Base-by-base conservation (phyloP, 1,140 invertebrate genomes). In the Heliconius melpomene region DNA sequence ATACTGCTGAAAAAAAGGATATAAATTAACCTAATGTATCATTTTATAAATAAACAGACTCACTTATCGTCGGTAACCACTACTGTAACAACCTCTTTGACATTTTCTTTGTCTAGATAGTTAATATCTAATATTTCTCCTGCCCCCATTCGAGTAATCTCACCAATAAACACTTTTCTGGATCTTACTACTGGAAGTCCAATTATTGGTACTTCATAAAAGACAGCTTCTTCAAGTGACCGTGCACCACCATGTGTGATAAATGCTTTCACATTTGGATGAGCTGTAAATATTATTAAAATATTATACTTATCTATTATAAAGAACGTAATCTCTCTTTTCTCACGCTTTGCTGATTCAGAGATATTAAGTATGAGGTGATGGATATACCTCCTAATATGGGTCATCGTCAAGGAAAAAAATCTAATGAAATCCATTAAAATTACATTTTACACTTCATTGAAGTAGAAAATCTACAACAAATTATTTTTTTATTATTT, bases 171-270 rank as follows among this genome's bases (percentile, higher is more conserved):
- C 23, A 90, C 82, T 81, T 88, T 91, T 81, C 87, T 88, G 1
- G 91, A 87, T 32, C 94, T 95, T 54, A 96, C 95, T 36, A 97
- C 93, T 50, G 97, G 97, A 76, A 97, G 95, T 5, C 96, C 96
- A 26, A 97, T 90, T 7, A 97, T 94, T 2, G 97, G 97, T 11
- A 97, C 95, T 85, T 96, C 96, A 82, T 96, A 95, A 89, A 96
- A 96, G 18, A 97, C 91, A 6, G 97, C 96, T 91, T 98, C 97
- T 81, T 96, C 95, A 11, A 96, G 94, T 76, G 97, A 97, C 38
- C 97, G 93, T 36, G 96, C 87, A 20, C 97, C 97, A 16, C 96
- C 97, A 83, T 97, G 97, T 1, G 96, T 96, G 46, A 98, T 96
- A 82, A 98, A 97, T 0, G 95, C 92, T 85, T 95, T 95, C 2